These are phyloP conservation scores for Caprella mutica DNA, from an alignment of 2,888 invertebrate genomes.

Conservation along the genomic window DNA sequence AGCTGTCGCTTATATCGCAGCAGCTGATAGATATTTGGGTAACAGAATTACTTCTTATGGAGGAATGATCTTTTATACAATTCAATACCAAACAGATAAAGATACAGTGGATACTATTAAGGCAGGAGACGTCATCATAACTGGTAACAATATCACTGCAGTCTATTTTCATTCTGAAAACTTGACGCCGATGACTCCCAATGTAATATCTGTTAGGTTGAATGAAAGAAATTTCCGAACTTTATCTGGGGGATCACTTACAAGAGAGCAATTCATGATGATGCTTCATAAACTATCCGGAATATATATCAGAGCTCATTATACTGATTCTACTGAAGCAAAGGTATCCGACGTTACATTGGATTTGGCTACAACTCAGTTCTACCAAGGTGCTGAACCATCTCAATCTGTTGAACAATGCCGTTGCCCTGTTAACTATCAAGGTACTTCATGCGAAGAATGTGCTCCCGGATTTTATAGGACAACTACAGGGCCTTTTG, in stretches of 20 bases:
- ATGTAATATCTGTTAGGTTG: constrained; percentile 56
- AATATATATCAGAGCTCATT: constrained; percentile 75
- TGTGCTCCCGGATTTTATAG: constrained; percentile 89
- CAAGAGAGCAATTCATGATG: constrained; percentile 82
- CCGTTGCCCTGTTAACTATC: constrained; percentile 81
- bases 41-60: constrained; percentile 82
- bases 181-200: constrained; percentile 45
- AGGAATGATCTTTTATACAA: constrained; percentile 63
- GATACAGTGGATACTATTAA: neutral
- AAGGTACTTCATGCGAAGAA: constrained; percentile 78
- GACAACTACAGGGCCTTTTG: constrained; percentile 65
- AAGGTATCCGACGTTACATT: constrained; percentile 56
- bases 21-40: constrained; percentile 60
- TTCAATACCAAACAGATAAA: constrained; percentile 40
- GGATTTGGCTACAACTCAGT: constrained; percentile 46
- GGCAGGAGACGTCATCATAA: constrained; percentile 59
- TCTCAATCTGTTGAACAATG: constrained; percentile 77
- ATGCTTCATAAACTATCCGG: constrained; percentile 65
- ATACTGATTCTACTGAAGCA: no score
- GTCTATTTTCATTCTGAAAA: constrained; percentile 50
- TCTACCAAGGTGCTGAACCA: constrained; percentile 34
- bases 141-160: constrained; percentile 55
- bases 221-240: constrained; percentile 59
- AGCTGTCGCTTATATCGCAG: constrained; percentile 59
- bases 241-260: constrained; percentile 42